phyloP scores from a whole-genome alignment of 1,140 invertebrate genomes.

The Pseudomyrmex pallidus region DNA sequence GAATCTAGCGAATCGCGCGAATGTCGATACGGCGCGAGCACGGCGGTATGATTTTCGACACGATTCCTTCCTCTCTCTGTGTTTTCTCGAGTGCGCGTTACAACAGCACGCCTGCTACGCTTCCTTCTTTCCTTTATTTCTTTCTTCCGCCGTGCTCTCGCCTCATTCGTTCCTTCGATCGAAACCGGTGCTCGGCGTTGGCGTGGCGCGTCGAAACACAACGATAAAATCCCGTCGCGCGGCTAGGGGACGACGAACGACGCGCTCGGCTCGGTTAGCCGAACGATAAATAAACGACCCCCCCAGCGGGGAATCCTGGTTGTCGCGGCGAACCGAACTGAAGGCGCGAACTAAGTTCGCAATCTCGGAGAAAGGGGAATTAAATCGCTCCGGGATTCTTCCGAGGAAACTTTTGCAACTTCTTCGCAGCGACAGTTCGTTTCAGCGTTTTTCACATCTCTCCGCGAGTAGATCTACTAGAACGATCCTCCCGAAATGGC shows the following conservation, averaged over 20 bases:
- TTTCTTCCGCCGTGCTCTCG: conserved; percentile 38
- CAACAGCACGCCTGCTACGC: neutral
- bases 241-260: neutral
- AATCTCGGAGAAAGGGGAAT: conserved; percentile 54
- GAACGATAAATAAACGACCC: conserved; percentile 46
- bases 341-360: conserved; percentile 41
- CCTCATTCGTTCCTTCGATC: conserved; percentile 1
- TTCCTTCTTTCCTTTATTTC: no score
- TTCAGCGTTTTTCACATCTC: conserved; percentile 25
- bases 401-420: conserved; percentile 51
- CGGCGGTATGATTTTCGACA: conserved; percentile 25
- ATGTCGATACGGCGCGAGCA: conserved; percentile 42
- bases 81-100: conserved; percentile 1
- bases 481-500: neutral
- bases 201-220: conserved; percentile 9
- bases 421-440: conserved; percentile 44
- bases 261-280: conserved; percentile 27
- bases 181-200: conserved; percentile 37
- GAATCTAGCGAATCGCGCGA: conserved; percentile 18
- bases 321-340: conserved; percentile 8
- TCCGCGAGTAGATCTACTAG: conserved; percentile 15
- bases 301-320: neutral
- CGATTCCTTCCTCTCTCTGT: neutral
- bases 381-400: conserved; percentile 52
- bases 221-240: conserved; percentile 16